A percentile compares a stretch with the other conserved stretches of the same genome.
phyloP scores from a whole-genome alignment of 2,113 vertebrate species.

The Platichthys flesus region DNA sequence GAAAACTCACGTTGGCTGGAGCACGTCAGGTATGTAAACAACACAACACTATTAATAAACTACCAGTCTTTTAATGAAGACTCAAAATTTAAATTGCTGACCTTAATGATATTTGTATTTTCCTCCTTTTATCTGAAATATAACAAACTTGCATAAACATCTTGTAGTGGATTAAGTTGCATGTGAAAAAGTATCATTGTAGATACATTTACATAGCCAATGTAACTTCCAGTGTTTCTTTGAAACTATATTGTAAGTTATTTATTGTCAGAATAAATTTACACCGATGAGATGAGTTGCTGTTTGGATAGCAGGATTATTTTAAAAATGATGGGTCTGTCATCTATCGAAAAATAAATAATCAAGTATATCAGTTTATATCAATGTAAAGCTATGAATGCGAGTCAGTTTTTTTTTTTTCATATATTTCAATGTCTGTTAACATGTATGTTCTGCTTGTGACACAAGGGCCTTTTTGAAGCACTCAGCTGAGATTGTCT shows the following conservation, averaged over 20 bases:
- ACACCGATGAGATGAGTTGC: background rate
- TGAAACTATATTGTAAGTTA: background rate
- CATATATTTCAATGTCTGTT: background rate
- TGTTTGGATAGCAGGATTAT: background rate
- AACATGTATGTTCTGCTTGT: conserved; percentile 25
- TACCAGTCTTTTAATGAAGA: background rate
- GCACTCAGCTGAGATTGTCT: conserved; percentile 92
- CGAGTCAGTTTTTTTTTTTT: background rate
- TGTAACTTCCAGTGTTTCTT: background rate
- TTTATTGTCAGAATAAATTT: background rate
- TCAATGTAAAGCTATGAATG: background rate
- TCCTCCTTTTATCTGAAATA: background rate
- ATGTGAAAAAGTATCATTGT: background rate
- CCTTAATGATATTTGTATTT: background rate
- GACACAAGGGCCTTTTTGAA: conserved; percentile 87
- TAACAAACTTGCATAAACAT: background rate
- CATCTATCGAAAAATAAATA: background rate
- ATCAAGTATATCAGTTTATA: background rate
- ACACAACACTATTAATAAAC: background rate
- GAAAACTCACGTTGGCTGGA: conserved; percentile 95
- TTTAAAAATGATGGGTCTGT: too few species aligned
- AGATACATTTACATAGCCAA: background rate
- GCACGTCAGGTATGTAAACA: conserved; percentile 87
- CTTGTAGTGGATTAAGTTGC: background rate
- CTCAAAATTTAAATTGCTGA: background rate